Evolutionary conservation across 2,797 vertebrate genomes (phyloP), one percentile per base, ranked within the genome.

Genomic region (Orientallactaga sibirica): DNA sequence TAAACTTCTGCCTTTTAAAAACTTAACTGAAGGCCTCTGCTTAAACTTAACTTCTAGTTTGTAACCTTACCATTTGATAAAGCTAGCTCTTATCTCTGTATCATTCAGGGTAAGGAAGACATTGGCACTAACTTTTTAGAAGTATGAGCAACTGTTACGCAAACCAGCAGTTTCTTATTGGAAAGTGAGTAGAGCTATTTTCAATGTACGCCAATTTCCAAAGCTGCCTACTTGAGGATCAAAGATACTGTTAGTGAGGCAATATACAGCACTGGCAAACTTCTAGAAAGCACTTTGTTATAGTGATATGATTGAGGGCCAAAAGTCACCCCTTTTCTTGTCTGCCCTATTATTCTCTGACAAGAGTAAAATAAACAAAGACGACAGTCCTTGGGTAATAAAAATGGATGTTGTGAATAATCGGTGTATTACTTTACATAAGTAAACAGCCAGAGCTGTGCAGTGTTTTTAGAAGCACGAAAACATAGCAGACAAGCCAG

Each of bases 1-100:
- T 70, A 92, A 71, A 22, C 20, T 86, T 43, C 64, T 18, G 48
- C 15, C 81, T 95, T 81, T 94, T 68, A 86, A 93, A 82, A 68
- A 37, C 1, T 25, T 29, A 58, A 78, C 19, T 70, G 29, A 75
- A 83, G 25, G 66, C 80, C 76, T 58, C 37, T 83, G 75, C 66
- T 94, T 75, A 93, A 89, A 74, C 86, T 88, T 61, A 80, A 81
- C 20, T 82, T 94, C 82, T 16, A 66, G 64, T 80, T 88, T 92
- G 20, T 43, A 74, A 74, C 43, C 9, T 15, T 74, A 73, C 61
- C 64, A 86, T 77, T 74, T 91, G 62, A 87, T 22, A 88, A 94
- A 94, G n/a, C 64, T 61, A 89, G 82, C 52, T 91, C 74, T 93
- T 29, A 88, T 71, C 61, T 58, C 61, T 88, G 58, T 22, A 43